These are phyloP conservation scores for Ormyrus rosae DNA, from an alignment of 2,888 invertebrate genomes.

Conservation along the genomic window DNA sequence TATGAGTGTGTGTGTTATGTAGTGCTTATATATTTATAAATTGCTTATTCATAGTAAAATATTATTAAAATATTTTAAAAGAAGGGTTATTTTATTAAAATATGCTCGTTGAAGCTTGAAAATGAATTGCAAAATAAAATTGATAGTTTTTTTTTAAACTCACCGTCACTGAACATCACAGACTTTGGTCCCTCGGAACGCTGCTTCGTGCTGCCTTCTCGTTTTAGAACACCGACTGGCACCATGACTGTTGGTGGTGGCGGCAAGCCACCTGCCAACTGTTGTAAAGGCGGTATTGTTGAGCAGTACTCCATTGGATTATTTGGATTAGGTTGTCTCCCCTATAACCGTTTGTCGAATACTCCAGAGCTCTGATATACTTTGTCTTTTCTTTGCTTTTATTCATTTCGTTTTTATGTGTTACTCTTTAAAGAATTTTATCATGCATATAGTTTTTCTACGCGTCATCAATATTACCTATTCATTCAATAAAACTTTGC, in stretches of 20 bases:
- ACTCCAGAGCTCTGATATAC: conserved; percentile 68
- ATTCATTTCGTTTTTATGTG: conserved; percentile 1
- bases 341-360: conserved; percentile 76
- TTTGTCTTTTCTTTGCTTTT: conserved; percentile 4
- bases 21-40: conserved; percentile 1
- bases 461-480: conserved; percentile 8
- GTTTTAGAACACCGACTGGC: conserved; percentile 88
- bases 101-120: too few relatives aligned
- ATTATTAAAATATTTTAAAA: too few relatives aligned
- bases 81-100: too few relatives aligned
- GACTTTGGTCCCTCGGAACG: conserved; percentile 80
- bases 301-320: conserved; percentile 93
- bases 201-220: conserved; percentile 79
- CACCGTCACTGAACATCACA: conserved; percentile 92
- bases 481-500: not conserved
- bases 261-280: conserved; percentile 79
- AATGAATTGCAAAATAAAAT: too few relatives aligned
- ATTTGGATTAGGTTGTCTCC: conserved; percentile 85
- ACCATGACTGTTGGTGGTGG: conserved; percentile 87
- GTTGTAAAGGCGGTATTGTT: conserved; percentile 86
- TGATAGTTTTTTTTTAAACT: conserved; percentile 51
- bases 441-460: conserved; percentile 33
- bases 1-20: conserved; percentile 39
- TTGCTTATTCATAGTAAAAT: not conserved
- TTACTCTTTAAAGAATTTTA: not conserved